A percentile compares a stretch with the other conserved stretches of the same genome.
These are phyloP conservation scores for Tenthredo notha DNA, from an alignment of 2,888 invertebrate species.

Conservation along the genomic window DNA sequence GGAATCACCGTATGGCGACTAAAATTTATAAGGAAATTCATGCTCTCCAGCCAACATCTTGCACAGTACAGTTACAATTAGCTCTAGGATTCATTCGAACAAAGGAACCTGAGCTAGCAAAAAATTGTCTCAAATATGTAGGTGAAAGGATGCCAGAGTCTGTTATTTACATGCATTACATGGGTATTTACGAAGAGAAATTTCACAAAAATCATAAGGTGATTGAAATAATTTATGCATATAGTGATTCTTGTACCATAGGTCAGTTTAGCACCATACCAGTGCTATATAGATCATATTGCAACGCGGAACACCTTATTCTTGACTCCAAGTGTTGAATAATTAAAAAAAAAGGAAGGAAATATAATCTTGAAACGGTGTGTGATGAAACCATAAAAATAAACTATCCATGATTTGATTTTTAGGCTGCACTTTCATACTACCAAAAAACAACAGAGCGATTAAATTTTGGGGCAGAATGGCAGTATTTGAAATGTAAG, in stretches of 20 bases:
- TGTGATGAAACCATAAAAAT: neutral
- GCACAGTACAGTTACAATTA: conserved; percentile 34
- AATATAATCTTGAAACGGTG: no score
- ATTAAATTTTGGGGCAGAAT: conserved; percentile 8
- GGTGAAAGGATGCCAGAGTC: neutral
- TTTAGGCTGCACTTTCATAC: neutral
- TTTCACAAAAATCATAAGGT: neutral
- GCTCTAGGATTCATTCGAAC: conserved; percentile 19
- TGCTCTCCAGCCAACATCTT: neutral
- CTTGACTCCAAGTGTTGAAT: neutral
- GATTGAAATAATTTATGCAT: neutral
- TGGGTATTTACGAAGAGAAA: conserved; percentile 17
- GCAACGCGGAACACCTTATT: no score
- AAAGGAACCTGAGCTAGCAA: neutral
- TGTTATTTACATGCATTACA: neutral
- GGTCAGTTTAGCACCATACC: no score
- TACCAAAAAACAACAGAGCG: conserved; percentile 2
- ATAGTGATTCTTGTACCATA: neutral
- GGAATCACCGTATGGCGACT: neutral
- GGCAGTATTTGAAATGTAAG: conserved; percentile 1
- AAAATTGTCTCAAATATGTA: conserved; percentile 28
- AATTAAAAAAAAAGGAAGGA: neutral
- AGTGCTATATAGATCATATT: neutral
- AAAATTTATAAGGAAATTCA: neutral
- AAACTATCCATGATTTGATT: neutral